phyloP scores from a whole-genome alignment of 2,888 invertebrate species.

The Lithophane socia region DNA sequence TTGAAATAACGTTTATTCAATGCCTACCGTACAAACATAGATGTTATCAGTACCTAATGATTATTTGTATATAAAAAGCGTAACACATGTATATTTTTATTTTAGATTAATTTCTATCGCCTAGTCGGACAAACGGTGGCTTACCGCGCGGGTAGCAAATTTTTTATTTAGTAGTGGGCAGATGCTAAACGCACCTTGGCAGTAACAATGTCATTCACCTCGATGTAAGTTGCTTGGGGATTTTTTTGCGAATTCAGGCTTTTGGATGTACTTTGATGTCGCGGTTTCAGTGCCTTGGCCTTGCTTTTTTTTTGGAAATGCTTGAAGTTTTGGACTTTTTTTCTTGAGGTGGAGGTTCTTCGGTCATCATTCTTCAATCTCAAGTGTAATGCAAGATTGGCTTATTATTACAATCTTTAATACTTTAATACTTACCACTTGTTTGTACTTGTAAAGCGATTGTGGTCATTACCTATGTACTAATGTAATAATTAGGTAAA shows the following conservation, averaged over 20 bases:
- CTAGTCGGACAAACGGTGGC: constrained; percentile 77
- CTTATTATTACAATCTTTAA: no score
- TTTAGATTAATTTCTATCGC: constrained; percentile 81
- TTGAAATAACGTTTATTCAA: constrained; percentile 7
- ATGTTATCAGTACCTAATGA: constrained; percentile 58
- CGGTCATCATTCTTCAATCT: neutral
- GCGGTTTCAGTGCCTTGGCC: constrained; percentile 26
- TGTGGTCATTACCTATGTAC: neutral
- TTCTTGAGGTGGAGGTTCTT: neutral
- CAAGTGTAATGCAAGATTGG: no score
- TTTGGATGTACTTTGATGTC: constrained; percentile 46
- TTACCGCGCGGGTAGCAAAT: constrained; percentile 77
- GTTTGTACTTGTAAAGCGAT: neutral
- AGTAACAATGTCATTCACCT: constrained; percentile 86
- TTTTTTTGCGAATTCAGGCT: constrained; percentile 45
- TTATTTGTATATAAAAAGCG: constrained; percentile 52
- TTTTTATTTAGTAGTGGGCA: constrained; percentile 66
- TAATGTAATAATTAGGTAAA: constrained; percentile 18
- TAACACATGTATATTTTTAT: constrained; percentile 72
- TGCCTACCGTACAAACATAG: constrained; percentile 43
- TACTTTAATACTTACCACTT: neutral
- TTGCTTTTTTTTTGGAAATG: constrained; percentile 37
- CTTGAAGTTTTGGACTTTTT: neutral
- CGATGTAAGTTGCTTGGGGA: constrained; percentile 85
- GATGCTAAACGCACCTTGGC: constrained; percentile 69